Evolutionary conservation across 2,888 invertebrate species (phyloP).

Genomic region (Timandra comae): DNA sequence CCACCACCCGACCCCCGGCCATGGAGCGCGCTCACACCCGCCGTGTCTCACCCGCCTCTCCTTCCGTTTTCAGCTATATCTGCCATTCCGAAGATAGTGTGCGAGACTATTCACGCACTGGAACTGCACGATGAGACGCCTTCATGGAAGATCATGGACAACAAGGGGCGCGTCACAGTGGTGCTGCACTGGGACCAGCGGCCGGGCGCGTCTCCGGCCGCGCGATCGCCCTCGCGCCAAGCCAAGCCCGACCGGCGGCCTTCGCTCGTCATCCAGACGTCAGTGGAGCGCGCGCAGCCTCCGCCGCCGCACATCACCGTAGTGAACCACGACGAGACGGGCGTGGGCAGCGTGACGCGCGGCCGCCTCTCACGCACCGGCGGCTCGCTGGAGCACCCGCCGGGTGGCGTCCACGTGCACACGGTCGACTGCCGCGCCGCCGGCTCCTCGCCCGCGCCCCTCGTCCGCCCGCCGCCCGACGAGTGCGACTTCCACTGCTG

Average conservation of each 20-base stretch:
- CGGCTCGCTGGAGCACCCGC: slow-evolving; percentile 79
- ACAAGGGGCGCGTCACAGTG: slow-evolving; percentile 97
- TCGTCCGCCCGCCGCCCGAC: slow-evolving; percentile 80
- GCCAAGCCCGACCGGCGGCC: slow-evolving; percentile 78
- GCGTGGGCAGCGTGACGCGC: slow-evolving; percentile 78
- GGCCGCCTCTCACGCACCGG: slow-evolving; percentile 83
- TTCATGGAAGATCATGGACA: slow-evolving; percentile 99
- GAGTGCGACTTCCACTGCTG: slow-evolving; percentile 98
- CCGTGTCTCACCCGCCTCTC: slow-evolving; percentile 1
- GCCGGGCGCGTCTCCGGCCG: slow-evolving; percentile 80
- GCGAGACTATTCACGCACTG: slow-evolving; percentile 96
- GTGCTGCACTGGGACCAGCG: slow-evolving; percentile 98
- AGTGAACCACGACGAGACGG: slow-evolving; percentile 94
- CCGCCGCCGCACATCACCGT: slow-evolving; percentile 93
- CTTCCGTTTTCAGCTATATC: slow-evolving; percentile 85
- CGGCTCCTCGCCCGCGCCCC: slow-evolving; percentile 63
- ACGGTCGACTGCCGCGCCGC: slow-evolving; percentile 84
- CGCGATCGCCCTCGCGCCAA: slow-evolving; percentile 70
- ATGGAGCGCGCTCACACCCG: no score
- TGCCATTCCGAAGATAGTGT: slow-evolving; percentile 97
- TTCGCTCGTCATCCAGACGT: slow-evolving; percentile 85
- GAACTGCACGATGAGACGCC: slow-evolving; percentile 97
- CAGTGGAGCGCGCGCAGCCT: slow-evolving; percentile 82
- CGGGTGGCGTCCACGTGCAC: slow-evolving; percentile 86
- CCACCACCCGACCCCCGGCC: neutral